Base-by-base conservation (phyloP, 2,113 vertebrate species). In the Malurus melanocephalus region DNA sequence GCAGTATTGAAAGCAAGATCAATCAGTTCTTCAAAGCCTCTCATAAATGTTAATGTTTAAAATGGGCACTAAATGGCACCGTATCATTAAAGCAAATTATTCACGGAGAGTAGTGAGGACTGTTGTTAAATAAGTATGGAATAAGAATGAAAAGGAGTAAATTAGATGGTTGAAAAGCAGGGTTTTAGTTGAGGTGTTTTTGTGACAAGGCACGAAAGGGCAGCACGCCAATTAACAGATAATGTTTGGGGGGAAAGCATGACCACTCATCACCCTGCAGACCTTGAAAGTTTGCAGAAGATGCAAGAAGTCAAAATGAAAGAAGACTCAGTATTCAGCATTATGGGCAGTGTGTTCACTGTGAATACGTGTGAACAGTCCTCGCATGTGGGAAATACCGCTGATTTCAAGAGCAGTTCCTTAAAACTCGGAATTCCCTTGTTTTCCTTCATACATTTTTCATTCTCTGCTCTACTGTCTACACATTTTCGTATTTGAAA, bases 31-130 rank as follows among this genome's bases (percentile, higher is more conserved):
- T 93, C 81, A 91, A 91, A 90, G 71, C 38, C 48, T 83, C 43
- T 91, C 73, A 64, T 84, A 90, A 93, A 80, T 59, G 89, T 53
- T 93, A 91, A 87, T 88, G n/a, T 87, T 91, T 84, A 74, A 94
- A 96, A 93, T 75, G 76, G 88, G 45, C 59, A 83, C 45, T 85
- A 95, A 92, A 93, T 88, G 80, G 82, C 45, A 91, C 48, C 1
- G 0, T 48, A 60, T 78, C 88, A 93, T 93, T 93, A 84, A 77
- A 93, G 42, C 38, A 94, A 89, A 95, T 93, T 92, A 87, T 72
- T 71, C 77, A 82, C 46, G 33, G 52, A 51, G 27, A 90, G 62
- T 51, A 73, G 66, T 5, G 64, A 90, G 23, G 35, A 35, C 40
- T 87, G 84, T 71, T 86, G 68, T 90, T 88, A 76, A 72, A 13